A percentile compares a stretch with the other conserved stretches of the same genome.
Evolutionary conservation across 2,797 vertebrate species (phyloP).

Genomic region (Gephyroberyx darwinii): DNA sequence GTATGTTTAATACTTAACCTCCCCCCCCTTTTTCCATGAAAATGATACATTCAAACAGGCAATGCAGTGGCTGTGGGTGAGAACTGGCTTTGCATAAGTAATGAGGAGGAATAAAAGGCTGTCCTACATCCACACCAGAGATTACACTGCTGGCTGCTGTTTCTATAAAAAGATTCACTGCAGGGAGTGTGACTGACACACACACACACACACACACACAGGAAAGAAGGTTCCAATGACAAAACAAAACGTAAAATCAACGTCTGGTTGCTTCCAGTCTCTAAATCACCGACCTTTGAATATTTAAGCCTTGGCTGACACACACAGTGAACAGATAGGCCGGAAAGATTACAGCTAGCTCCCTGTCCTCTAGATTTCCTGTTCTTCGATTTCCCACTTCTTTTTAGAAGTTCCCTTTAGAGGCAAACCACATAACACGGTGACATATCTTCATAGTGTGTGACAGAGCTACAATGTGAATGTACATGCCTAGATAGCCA

Average conservation of each 20-base stretch:
- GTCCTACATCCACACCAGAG: slow-evolving; percentile 75
- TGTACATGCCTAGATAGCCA: slow-evolving; percentile 15
- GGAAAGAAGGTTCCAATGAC: slow-evolving; percentile 56
- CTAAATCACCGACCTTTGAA: slow-evolving; percentile 54
- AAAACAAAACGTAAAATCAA: slow-evolving; percentile 57
- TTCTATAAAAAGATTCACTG: slow-evolving; percentile 78
- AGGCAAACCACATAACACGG: slow-evolving; percentile 38
- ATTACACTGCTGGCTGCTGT: slow-evolving; percentile 76
- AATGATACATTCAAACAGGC: slow-evolving; percentile 52
- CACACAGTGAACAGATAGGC: slow-evolving; percentile 39
- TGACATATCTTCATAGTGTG: slow-evolving; percentile 17
- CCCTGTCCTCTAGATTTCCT: slow-evolving; percentile 40
- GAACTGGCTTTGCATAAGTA: slow-evolving; percentile 75
- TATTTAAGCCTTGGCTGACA: slow-evolving; percentile 54
- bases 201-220: slow-evolving; percentile 58
- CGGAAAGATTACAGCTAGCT: slow-evolving; percentile 53
- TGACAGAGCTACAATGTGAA: slow-evolving; percentile 35
- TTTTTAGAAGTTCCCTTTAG: slow-evolving; percentile 39
- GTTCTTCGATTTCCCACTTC: slow-evolving; percentile 50
- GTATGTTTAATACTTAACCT: slow-evolving; percentile 5
- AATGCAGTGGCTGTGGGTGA: slow-evolving; percentile 59
- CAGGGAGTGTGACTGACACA: slow-evolving; percentile 67
- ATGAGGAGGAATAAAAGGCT: slow-evolving; percentile 72
- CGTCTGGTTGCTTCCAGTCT: slow-evolving; percentile 51
- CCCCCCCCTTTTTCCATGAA: slow-evolving; percentile 34